Evolutionary conservation across 2,797 vertebrate genomes (phyloP), one percentile per base, ranked within the genome.

Genomic region (Epinephelus awoara): DNA sequence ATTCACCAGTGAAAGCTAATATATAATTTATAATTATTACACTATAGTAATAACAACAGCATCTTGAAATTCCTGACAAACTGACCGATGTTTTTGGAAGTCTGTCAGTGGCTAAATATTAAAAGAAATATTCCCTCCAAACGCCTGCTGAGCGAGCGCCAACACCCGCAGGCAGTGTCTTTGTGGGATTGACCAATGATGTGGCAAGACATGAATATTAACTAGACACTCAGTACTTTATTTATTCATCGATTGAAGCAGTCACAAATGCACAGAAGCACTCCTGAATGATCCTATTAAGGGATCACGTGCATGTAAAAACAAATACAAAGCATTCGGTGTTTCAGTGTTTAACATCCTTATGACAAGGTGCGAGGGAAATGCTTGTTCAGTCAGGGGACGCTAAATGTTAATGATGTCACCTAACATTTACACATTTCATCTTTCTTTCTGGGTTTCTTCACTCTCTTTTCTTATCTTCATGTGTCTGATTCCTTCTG

Each of bases 181-280:
- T 74, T 81, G 51, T 38, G 52, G 46, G 76, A 81, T 21, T 79
- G 70, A 75, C 74, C 61, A 69, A 67, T 69, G 55, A 68, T 65
- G 67, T 84, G 82, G 63, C 64, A 67, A 51, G 71, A 67, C 68
- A 38, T 44, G 62, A 85, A 75, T 85, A 85, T 87, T 72, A 81
- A 73, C 38, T 17, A 79, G 61, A 68, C 57, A 14, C 55, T 79
- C 47, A 64, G 38, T 34, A 21, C 44, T 67, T 72, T 72, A 75
- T 76, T 44, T 49, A 80, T 67, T 66, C 21, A 51, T 7, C 70
- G 38, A 77, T 57, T 59, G 64, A 79, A 40, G 29, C 61, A 7
- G 71, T 57, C 19, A 10, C 59, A 63, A 56, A 77, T 67, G 59
- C 62, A 75, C 47, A 70, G 29, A 81, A 68, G 71, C 34, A 42